phyloP scores from a whole-genome alignment of 2,888 invertebrate genomes.

The Netelia fuscicornis region DNA sequence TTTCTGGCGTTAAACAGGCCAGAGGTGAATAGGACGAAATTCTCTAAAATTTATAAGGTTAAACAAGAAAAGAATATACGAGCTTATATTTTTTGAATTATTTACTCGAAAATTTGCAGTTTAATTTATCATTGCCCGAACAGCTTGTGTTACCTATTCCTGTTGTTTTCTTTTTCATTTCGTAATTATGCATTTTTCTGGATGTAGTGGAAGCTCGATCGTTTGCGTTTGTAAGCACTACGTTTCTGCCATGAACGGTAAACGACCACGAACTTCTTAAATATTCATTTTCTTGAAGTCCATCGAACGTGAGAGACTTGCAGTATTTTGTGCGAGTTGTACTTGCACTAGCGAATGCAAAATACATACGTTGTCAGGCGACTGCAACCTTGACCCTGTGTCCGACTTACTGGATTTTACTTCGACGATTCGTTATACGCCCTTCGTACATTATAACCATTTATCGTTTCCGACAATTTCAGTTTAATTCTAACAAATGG shows the following conservation, averaged over 20 bases:
- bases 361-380: slow-evolving; percentile 20
- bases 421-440: neutral
- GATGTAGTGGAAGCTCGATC: neutral
- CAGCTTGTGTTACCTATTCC: too few relatives aligned
- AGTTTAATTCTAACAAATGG: neutral
- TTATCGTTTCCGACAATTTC: neutral
- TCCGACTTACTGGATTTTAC: neutral
- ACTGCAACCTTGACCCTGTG: slow-evolving; percentile 46
- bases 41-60: neutral
- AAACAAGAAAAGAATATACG: too few relatives aligned
- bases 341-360: slow-evolving; percentile 15
- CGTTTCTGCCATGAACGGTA: slow-evolving; percentile 6
- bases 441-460: neutral
- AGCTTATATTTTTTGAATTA: too few relatives aligned
- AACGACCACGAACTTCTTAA: slow-evolving; percentile 49
- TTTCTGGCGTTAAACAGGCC: neutral
- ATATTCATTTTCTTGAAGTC: slow-evolving; percentile 53
- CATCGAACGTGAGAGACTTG: neutral
- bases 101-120: too few relatives aligned
- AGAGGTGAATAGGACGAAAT: neutral
- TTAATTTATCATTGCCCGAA: too few relatives aligned
- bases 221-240: slow-evolving; percentile 8
- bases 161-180: too few relatives aligned
- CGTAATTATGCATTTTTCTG: neutral
- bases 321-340: neutral